These are phyloP conservation scores for Perca flavescens DNA, from an alignment of 2,113 vertebrate genomes.

Conservation along the genomic window DNA sequence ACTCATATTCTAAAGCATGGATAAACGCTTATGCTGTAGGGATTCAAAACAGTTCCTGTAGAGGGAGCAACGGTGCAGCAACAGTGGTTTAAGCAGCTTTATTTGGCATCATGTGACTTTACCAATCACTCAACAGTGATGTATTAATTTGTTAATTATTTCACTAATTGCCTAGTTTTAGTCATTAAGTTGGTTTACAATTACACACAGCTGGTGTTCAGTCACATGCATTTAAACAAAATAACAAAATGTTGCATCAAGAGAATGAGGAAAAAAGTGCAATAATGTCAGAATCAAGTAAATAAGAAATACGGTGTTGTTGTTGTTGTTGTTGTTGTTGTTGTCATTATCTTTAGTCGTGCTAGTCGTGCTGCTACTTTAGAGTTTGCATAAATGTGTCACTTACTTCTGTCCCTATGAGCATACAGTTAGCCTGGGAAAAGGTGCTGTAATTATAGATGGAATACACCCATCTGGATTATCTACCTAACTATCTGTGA, in stretches of 20 bases:
- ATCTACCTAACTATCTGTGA: constrained; percentile 43
- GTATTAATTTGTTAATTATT: background rate
- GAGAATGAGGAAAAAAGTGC: background rate
- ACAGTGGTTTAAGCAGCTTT: background rate
- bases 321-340: background rate
- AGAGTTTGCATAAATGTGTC: constrained; percentile 2
- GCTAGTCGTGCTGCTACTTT: background rate
- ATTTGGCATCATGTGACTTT: background rate
- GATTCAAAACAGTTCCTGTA: constrained; percentile 21
- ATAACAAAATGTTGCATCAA: background rate
- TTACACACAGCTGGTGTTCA: background rate
- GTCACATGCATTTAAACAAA: background rate
- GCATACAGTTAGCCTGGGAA: constrained; percentile 54
- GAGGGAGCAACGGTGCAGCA: constrained; percentile 29
- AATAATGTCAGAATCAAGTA: background rate
- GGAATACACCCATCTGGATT: constrained; percentile 57
- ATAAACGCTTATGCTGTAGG: background rate
- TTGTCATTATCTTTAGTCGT: background rate
- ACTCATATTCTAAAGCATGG: background rate
- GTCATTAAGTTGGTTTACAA: background rate
- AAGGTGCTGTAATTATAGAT: constrained; percentile 52
- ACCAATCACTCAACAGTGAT: background rate
- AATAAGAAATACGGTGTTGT: background rate
- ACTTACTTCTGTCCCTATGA: constrained; percentile 9
- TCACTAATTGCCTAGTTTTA: background rate